These are phyloP conservation scores for Drosophila setosimentum DNA, from an alignment of 2,888 invertebrate species.

Conservation along the genomic window DNA sequence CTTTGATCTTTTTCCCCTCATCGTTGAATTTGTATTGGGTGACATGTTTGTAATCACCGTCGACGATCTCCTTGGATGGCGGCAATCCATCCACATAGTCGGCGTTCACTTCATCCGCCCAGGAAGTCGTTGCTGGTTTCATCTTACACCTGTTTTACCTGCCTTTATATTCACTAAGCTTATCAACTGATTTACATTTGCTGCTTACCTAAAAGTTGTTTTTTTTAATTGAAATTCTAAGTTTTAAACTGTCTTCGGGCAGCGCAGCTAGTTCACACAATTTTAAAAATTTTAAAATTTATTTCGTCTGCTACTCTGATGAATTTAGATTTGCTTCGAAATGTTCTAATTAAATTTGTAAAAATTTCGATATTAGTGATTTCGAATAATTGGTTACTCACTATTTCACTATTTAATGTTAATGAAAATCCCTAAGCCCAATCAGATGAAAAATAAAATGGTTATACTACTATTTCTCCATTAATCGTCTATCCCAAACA, in stretches of 20 bases:
- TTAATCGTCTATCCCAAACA: neutral
- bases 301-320: conserved; percentile 9
- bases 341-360: neutral
- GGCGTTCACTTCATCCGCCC: conserved; percentile 98
- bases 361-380: neutral
- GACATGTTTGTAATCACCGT: conserved; percentile 95
- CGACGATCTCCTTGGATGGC: conserved; percentile 91
- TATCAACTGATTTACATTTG: neutral
- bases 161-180: neutral
- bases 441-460: too few relatives aligned
- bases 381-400: neutral
- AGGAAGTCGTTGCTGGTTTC: conserved; percentile 93
- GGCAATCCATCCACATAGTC: conserved; percentile 91
- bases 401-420: too few relatives aligned
- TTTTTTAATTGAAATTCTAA: neutral
- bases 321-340: neutral
- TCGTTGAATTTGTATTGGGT: conserved; percentile 97
- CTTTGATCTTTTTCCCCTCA: conserved; percentile 95
- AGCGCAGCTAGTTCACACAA: neutral
- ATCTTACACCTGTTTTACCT: conserved; percentile 60
- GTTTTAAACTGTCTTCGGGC: neutral
- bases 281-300: neutral
- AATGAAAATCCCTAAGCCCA: neutral
- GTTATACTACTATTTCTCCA: neutral
- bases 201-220: conserved; percentile 6